Evolutionary conservation across 2,888 invertebrate species (phyloP).

Genomic region (Tanytarsus gracilentus): DNA sequence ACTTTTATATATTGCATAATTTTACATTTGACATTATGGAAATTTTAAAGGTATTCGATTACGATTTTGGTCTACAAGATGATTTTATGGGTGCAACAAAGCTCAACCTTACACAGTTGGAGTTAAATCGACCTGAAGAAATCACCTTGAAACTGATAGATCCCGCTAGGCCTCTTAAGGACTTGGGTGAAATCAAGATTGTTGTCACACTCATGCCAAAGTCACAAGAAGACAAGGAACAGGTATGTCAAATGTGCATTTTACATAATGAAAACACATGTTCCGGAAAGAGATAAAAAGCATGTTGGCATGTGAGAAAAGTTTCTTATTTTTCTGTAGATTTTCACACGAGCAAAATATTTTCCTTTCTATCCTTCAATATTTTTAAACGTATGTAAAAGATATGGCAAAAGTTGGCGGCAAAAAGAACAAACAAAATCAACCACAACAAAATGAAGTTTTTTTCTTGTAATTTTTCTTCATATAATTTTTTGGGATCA

Average conservation of each 20-base stretch:
- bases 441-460: too few species aligned
- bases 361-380: too few species aligned
- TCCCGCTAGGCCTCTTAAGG: constrained; percentile 52
- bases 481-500: too few species aligned
- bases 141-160: constrained; percentile 72
- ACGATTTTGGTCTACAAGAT: constrained; percentile 94
- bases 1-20: constrained; percentile 32
- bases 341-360: too few species aligned
- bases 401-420: too few species aligned
- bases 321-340: too few species aligned
- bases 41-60: constrained; percentile 72
- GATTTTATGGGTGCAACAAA: constrained; percentile 94
- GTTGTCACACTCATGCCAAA: constrained; percentile 83
- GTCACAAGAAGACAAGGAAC: constrained; percentile 89
- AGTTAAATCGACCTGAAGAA: constrained; percentile 67
- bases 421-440: too few species aligned
- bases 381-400: too few species aligned
- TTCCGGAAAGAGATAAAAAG: neutral
- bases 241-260: constrained; percentile 50
- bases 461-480: too few species aligned
- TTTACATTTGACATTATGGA: constrained; percentile 30
- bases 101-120: constrained; percentile 74
- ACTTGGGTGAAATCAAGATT: constrained; percentile 77
- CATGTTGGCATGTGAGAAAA: constrained; percentile 12
- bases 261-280: neutral